phyloP scores from a whole-genome alignment of 2,888 invertebrate species.

The Xanthia icteritia region DNA sequence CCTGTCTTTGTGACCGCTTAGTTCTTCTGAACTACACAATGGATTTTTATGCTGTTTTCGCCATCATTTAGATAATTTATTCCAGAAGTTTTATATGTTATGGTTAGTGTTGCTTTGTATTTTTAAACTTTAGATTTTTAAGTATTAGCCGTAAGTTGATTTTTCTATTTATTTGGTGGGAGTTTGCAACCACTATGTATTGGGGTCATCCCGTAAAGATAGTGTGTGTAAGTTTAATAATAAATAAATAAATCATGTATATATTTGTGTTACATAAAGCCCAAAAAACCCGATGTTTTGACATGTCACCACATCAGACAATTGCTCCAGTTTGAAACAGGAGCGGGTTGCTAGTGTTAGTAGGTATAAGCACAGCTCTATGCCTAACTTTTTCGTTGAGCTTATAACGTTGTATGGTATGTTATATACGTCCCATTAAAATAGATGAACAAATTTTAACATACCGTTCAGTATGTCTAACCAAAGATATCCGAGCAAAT shows the following conservation, averaged over 20 bases:
- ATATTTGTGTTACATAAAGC: background rate
- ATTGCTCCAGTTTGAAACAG: background rate
- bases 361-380: background rate
- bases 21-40: background rate
- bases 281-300: background rate
- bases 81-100: background rate
- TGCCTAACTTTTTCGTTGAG: background rate
- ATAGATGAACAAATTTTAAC: no score
- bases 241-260: no score
- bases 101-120: no score
- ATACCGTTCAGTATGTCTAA: no score
- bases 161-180: no score
- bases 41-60: background rate
- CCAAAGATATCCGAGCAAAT: no score
- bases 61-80: background rate
- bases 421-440: no score
- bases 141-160: no score
- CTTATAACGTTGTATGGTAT: background rate
- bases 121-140: no score
- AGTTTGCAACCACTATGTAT: no score
- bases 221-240: no score
- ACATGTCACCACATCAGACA: background rate
- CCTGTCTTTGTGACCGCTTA: background rate
- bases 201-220: no score
- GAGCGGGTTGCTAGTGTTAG: background rate